phyloP scores from a whole-genome alignment of 2,113 vertebrate species.

The Heliornis fulica region DNA sequence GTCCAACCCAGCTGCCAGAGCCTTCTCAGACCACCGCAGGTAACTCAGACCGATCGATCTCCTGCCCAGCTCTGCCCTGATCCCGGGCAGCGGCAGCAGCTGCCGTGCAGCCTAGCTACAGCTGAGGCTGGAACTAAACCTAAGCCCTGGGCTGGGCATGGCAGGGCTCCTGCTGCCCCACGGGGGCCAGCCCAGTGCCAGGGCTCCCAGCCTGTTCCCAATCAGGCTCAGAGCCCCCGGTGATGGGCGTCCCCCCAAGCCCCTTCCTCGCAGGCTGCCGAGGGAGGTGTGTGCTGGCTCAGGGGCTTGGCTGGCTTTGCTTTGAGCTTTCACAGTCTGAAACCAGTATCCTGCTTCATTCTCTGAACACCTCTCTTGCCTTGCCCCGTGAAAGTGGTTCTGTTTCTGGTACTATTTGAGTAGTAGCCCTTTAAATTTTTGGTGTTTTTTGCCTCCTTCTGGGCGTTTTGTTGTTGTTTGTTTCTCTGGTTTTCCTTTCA shows the following conservation, averaged over 20 bases:
- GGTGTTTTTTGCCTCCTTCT: neutral
- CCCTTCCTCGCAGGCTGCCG: neutral
- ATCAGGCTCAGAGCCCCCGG: rapidly evolving
- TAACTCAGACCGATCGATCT: rapidly evolving
- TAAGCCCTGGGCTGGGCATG: too few relatives aligned
- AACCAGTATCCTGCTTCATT: neutral
- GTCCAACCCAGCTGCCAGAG: neutral
- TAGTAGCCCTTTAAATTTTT: neutral
- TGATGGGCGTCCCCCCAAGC: rapidly evolving
- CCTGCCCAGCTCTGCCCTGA: neutral
- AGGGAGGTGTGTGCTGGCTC: rapidly evolving
- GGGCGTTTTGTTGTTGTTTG: neutral
- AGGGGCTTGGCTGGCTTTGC: neutral
- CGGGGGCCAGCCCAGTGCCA: neutral
- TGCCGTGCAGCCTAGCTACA: rapidly evolving
- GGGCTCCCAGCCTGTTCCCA: too few relatives aligned
- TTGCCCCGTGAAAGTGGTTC: neutral
- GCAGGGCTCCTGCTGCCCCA: neutral
- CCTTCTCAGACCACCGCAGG: neutral
- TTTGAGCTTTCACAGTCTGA: neutral
- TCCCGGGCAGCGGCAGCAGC: neutral
- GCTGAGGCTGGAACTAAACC: too few relatives aligned
- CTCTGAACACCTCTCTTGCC: neutral
- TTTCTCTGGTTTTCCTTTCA: neutral
- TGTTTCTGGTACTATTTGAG: neutral